Evolutionary conservation across 2,888 invertebrate genomes (phyloP).

Genomic region (Conchocele bisecta): DNA sequence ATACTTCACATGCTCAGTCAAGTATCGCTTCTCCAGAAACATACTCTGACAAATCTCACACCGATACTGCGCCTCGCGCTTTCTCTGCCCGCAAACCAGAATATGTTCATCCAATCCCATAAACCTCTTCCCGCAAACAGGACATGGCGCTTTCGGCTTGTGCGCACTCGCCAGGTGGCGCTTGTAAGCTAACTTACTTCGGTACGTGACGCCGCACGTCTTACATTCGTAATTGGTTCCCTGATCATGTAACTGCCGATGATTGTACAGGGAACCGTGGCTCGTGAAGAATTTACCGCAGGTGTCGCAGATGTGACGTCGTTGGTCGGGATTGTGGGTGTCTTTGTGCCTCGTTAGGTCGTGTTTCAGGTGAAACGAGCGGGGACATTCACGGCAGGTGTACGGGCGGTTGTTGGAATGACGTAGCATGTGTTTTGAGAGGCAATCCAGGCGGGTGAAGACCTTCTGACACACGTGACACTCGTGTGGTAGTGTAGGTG

Average conservation of each 20-base stretch:
- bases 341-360: not conserved
- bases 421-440: not conserved
- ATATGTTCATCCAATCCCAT: constrained; percentile 7
- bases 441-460: not conserved
- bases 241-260: not conserved
- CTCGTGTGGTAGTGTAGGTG: too few relatives aligned
- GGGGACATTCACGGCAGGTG: not conserved
- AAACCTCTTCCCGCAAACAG: not conserved
- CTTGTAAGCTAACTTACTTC: not conserved
- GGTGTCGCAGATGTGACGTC: not conserved
- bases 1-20: constrained; percentile 12
- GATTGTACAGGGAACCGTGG: not conserved
- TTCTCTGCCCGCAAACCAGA: not conserved
- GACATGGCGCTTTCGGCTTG: not conserved
- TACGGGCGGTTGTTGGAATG: not conserved
- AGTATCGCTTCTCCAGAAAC: not conserved
- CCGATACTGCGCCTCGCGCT: not conserved
- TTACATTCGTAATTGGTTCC: not conserved
- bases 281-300: not conserved
- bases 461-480: not conserved
- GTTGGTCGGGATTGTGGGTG: not conserved
- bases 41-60: not conserved
- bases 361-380: not conserved
- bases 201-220: not conserved
- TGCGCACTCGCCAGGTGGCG: not conserved